Conservation (phyloP, 2,113 vertebrate genomes). For the Cochlearius cochlearius region DNA sequence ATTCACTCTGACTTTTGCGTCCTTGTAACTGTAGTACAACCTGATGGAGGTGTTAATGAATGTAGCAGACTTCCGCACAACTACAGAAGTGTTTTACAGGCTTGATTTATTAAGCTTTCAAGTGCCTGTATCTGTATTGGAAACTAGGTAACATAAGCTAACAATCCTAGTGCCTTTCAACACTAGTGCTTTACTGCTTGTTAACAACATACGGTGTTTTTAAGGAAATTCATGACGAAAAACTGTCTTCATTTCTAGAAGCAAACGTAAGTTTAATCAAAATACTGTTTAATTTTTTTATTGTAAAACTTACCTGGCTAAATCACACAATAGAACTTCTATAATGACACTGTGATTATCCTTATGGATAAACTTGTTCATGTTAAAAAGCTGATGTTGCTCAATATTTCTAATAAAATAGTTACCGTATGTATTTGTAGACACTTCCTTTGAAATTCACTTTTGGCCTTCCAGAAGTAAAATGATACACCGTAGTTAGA, state of each 20-base stretch:
- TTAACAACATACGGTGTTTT: background rate
- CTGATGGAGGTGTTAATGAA: background rate
- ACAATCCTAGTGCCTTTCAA: slow-evolving; percentile 46
- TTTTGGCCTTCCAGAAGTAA: background rate
- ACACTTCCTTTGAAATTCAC: background rate
- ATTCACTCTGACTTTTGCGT: background rate
- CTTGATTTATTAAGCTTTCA: background rate
- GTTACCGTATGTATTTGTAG: background rate
- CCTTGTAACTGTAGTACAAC: background rate
- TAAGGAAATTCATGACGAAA: background rate
- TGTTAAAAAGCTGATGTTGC: background rate
- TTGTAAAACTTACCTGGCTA: background rate
- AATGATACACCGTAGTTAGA: background rate
- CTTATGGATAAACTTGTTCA: background rate
- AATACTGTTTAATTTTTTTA: background rate
- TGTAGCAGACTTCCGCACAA: background rate
- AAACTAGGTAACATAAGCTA: background rate
- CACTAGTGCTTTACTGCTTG: background rate
- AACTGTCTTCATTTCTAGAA: background rate
- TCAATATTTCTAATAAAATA: background rate
- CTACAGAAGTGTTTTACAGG: background rate
- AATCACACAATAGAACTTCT: background rate
- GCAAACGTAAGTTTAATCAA: background rate
- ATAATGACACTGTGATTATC: background rate
- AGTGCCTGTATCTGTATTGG: background rate